Evolutionary conservation across 2,797 vertebrate species (phyloP).

Genomic region (Hephaestus fuliginosus): DNA sequence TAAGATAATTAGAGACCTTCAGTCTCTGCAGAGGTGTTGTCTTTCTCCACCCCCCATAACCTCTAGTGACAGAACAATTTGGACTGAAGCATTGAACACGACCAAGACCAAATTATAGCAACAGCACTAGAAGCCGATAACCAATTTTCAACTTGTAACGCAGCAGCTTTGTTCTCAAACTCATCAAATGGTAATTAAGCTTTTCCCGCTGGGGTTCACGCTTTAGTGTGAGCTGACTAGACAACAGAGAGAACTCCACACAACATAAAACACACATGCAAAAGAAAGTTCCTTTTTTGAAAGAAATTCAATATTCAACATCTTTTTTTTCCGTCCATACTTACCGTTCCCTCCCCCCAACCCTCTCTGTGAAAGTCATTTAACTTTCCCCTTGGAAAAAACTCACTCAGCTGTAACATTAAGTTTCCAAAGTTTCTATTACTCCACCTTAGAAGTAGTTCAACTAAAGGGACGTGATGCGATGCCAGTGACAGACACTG

Average conservation of each 20-base stretch:
- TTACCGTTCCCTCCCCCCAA: neutral
- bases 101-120: slow-evolving; percentile 76
- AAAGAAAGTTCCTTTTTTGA: neutral
- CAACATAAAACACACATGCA: slow-evolving; percentile 21
- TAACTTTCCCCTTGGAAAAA: slow-evolving; percentile 51
- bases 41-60: slow-evolving; percentile 53
- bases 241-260: slow-evolving; percentile 28
- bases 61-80: slow-evolving; percentile 80
- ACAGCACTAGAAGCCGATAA: slow-evolving; percentile 74
- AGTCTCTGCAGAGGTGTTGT: slow-evolving; percentile 47
- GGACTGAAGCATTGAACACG: slow-evolving; percentile 75
- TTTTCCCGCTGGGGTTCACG: slow-evolving; percentile 41
- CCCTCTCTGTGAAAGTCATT: slow-evolving; percentile 38
- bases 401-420: slow-evolving; percentile 76
- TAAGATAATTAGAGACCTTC: slow-evolving; percentile 72
- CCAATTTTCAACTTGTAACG: slow-evolving; percentile 77
- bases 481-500: slow-evolving; percentile 67
- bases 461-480: slow-evolving; percentile 48
- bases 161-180: slow-evolving; percentile 72
- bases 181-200: slow-evolving; percentile 81
- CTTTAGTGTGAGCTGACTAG: slow-evolving; percentile 40
- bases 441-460: slow-evolving; percentile 58
- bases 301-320: slow-evolving; percentile 1
- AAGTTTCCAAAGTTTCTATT: slow-evolving; percentile 75
- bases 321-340: neutral